Evolutionary conservation across 2,113 vertebrate genomes (phyloP).

Genomic region (Gallinago jamesoni): DNA sequence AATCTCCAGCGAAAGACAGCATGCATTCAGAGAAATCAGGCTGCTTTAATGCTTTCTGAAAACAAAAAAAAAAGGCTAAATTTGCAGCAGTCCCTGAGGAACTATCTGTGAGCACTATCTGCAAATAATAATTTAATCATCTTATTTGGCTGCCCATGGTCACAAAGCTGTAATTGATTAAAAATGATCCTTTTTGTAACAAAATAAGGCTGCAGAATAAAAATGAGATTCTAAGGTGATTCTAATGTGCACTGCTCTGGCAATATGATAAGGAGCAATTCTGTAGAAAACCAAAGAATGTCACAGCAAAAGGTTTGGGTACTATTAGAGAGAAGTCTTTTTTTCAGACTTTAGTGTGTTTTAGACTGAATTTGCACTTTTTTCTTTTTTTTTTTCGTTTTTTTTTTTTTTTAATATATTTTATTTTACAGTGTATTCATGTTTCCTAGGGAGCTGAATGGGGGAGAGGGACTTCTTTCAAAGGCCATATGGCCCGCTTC

Average conservation of each 20-base stretch:
- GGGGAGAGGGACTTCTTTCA: background rate
- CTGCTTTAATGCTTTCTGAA: slow-evolving; percentile 10
- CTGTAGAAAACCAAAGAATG: background rate
- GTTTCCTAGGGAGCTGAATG: slow-evolving; percentile 6
- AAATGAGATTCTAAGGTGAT: slow-evolving; percentile 25
- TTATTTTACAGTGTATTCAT: background rate
- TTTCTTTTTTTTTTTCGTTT: background rate
- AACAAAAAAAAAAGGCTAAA: background rate
- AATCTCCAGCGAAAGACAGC: background rate
- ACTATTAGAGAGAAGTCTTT: background rate
- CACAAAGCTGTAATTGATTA: slow-evolving; percentile 56
- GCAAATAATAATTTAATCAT: slow-evolving; percentile 56
- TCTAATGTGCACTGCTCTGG: slow-evolving; percentile 16
- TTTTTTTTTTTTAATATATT: background rate
- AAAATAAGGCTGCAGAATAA: slow-evolving; percentile 28
- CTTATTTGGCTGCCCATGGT: slow-evolving; percentile 42
- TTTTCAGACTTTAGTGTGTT: background rate
- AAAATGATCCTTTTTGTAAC: slow-evolving; percentile 53
- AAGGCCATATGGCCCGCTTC: slow-evolving; percentile 38
- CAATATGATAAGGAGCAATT: background rate
- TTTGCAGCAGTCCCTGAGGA: slow-evolving; percentile 11
- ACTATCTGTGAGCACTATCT: slow-evolving; percentile 36
- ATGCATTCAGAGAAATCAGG: background rate
- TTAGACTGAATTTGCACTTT: background rate
- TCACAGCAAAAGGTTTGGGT: background rate